Percentiles rank a stretch among this genome's conserved stretches.
Conservation (phyloP, 1,140 invertebrate species). For the Megathymus violae region DNA sequence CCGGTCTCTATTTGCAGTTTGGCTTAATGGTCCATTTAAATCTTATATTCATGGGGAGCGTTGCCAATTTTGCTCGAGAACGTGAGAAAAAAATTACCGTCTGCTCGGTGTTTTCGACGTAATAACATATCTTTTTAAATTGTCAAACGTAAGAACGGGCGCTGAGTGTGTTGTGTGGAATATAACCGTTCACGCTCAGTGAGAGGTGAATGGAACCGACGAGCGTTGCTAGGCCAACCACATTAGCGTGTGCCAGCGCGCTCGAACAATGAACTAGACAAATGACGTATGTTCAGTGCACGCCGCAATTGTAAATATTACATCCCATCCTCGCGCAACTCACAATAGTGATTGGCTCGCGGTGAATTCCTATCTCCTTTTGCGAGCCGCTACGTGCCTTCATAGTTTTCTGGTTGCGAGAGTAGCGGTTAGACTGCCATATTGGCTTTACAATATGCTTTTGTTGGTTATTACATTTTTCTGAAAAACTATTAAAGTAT, state of each 20-base stretch:
- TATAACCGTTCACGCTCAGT: constrained; percentile 71
- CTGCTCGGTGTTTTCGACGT: constrained; percentile 4
- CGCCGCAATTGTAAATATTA: constrained; percentile 45
- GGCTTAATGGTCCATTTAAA: constrained; percentile 11
- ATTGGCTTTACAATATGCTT: background rate
- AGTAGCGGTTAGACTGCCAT: background rate
- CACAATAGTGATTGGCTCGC: constrained; percentile 20
- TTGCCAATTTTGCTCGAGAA: background rate
- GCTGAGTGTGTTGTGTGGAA: constrained; percentile 54
- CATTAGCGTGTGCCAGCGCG: constrained; percentile 74
- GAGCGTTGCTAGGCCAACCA: constrained; percentile 73
- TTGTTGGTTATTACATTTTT: background rate
- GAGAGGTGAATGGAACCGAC: constrained; percentile 77
- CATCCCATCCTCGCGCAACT: constrained; percentile 32
- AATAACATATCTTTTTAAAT: constrained; percentile 15
- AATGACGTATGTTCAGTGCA: constrained; percentile 51
- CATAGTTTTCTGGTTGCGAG: constrained; percentile 12
- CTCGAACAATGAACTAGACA: constrained; percentile 77
- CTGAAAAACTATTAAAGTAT: background rate
- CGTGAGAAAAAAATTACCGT: background rate
- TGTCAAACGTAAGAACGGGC: constrained; percentile 45
- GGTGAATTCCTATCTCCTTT: constrained; percentile 25
- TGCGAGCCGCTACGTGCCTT: constrained; percentile 9
- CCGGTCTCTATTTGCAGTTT: constrained; percentile 23
- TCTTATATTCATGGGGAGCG: constrained; percentile 5